Percentiles rank a stretch among this genome's conserved stretches.
These are phyloP conservation scores for Chironex yamaguchii DNA, from an alignment of 30 jellyfish, hydroid and myxozoan species.

Conservation along the genomic window DNA sequence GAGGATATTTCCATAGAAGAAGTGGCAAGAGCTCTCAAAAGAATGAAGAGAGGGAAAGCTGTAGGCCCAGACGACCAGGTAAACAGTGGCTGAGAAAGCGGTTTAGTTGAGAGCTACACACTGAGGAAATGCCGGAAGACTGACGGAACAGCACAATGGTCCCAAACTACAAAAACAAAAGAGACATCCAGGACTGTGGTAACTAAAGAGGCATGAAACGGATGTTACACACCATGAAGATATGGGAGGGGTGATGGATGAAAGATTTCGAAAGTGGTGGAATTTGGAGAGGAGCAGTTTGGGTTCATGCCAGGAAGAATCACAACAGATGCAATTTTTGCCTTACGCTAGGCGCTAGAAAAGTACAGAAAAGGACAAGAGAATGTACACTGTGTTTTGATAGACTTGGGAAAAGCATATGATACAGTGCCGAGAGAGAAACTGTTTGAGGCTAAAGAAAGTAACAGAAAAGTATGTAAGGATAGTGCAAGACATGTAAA, in stretches of 20 bases:
- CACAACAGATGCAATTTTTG: conserved; percentile 22
- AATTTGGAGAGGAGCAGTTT: background rate
- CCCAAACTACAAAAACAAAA: conserved; percentile 22
- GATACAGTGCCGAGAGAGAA: conserved; percentile 9
- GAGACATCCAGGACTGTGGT: conserved; percentile 53
- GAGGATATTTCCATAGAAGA: background rate
- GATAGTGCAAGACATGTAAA: background rate
- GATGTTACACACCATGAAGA: conserved; percentile 26
- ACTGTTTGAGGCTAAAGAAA: background rate
- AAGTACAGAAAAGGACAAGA: background rate
- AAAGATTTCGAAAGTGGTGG: background rate
- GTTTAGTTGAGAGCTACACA: background rate
- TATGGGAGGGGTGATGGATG: conserved; percentile 6
- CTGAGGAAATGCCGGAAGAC: conserved; percentile 24
- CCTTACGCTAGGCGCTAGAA: background rate
- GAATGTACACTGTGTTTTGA: conserved; percentile 11
- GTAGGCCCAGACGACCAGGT: conserved; percentile 54
- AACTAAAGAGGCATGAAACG: conserved; percentile 33
- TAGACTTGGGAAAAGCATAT: conserved; percentile 11
- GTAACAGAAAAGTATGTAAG: background rate
- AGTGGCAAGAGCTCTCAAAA: conserved; percentile 19
- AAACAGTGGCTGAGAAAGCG: background rate
- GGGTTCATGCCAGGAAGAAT: background rate
- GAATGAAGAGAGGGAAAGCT: conserved; percentile 38
- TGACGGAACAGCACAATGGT: conserved; percentile 7